Evolutionary conservation across 2,888 invertebrate genomes (phyloP).

Genomic region (Eubasilissa splendida): DNA sequence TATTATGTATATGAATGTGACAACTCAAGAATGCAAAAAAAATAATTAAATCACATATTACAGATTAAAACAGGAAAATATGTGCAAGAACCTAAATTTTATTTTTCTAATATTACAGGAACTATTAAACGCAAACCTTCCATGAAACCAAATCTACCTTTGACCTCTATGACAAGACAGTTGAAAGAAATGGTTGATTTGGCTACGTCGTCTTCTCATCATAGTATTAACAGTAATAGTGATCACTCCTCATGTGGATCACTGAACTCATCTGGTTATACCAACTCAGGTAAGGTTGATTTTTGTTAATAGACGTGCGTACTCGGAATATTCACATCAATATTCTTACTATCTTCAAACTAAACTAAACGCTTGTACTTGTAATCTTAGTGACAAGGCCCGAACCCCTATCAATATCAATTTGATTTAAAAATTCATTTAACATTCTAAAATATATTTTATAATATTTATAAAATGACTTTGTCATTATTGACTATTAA

Average conservation of each 20-base stretch:
- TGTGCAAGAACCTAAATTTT: neutral
- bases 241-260: slow-evolving; percentile 64
- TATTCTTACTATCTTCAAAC: no score
- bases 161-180: slow-evolving; percentile 92
- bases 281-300: slow-evolving; percentile 53
- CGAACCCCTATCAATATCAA: no score
- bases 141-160: slow-evolving; percentile 91
- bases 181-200: slow-evolving; percentile 91
- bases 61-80: neutral
- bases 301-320: neutral
- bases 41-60: neutral
- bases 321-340: no score
- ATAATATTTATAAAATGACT: neutral
- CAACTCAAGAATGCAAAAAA: no score
- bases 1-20: no score
- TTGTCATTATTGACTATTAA: no score
- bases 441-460: neutral
- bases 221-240: slow-evolving; percentile 62
- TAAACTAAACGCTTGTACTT: no score
- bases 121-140: slow-evolving; percentile 95
- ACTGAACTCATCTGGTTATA: slow-evolving; percentile 58
- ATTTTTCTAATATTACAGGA: slow-evolving; percentile 65
- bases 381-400: no score
- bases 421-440: no score
- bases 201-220: slow-evolving; percentile 42